phyloP scores from a whole-genome alignment of 2,888 invertebrate species.

The Rotaria sp. region DNA sequence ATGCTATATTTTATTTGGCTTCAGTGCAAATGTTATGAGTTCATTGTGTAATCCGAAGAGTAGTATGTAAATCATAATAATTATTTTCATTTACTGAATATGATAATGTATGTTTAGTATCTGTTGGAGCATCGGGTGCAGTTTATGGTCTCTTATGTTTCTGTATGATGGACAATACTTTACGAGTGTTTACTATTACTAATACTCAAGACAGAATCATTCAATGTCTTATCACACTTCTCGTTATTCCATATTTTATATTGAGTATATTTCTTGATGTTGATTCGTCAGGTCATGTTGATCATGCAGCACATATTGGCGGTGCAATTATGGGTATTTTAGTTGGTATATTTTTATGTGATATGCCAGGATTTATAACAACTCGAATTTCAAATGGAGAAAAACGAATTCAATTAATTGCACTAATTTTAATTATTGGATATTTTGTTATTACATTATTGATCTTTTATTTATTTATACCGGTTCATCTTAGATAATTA shows the following conservation, averaged over 20 bases:
- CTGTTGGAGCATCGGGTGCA: background rate
- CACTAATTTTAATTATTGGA: background rate
- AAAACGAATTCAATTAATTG: background rate
- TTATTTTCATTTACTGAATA: background rate
- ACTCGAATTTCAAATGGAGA: background rate
- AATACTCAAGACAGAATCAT: background rate
- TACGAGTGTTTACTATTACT: background rate
- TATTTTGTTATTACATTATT: constrained; percentile 2
- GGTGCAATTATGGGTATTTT: background rate
- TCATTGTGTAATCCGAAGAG: background rate
- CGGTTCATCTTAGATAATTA: background rate
- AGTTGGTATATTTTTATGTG: background rate
- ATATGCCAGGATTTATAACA: background rate
- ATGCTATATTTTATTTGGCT: background rate
- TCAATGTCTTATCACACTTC: background rate
- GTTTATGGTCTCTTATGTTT: background rate
- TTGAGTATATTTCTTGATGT: background rate
- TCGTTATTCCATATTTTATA: background rate
- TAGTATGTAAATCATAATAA: background rate
- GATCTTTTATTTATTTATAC: background rate
- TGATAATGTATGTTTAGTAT: background rate
- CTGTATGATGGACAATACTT: background rate
- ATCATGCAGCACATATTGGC: constrained; percentile 25
- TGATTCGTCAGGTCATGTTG: background rate
- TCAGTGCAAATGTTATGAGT: constrained; percentile 10